These are phyloP conservation scores for Cnemophilus loriae DNA, from an alignment of 2,113 vertebrate genomes.

Conservation along the genomic window DNA sequence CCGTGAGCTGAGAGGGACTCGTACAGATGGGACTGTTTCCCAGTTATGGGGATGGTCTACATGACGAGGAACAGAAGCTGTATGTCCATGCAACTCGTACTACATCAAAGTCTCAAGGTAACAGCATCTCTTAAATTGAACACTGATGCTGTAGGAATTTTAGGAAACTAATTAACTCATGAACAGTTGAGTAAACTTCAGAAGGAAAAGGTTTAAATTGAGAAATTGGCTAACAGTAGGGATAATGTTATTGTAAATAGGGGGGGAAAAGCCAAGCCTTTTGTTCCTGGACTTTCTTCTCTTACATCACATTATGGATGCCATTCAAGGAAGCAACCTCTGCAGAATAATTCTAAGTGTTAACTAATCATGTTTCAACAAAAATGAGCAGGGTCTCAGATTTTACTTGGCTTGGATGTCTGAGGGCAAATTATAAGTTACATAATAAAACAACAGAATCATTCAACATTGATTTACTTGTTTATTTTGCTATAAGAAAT, in stretches of 20 bases:
- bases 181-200: background rate
- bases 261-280: background rate
- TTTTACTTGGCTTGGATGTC: slow-evolving; percentile 34
- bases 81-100: accelerated
- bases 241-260: background rate
- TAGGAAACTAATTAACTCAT: background rate
- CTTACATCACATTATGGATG: background rate
- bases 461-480: slow-evolving; percentile 29
- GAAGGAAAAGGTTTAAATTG: background rate
- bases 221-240: background rate
- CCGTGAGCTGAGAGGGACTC: background rate
- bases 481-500: slow-evolving; percentile 51
- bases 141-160: background rate
- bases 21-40: background rate
- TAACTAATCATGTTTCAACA: background rate
- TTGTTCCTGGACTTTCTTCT: background rate
- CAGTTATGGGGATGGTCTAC: background rate
- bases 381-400: background rate
- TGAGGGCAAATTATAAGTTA: background rate
- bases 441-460: background rate
- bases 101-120: background rate
- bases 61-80: background rate
- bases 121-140: background rate
- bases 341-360: background rate
- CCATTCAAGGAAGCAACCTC: background rate